phyloP scores from a whole-genome alignment of 2,797 vertebrate genomes.

The Melanotaenia boesemani region DNA sequence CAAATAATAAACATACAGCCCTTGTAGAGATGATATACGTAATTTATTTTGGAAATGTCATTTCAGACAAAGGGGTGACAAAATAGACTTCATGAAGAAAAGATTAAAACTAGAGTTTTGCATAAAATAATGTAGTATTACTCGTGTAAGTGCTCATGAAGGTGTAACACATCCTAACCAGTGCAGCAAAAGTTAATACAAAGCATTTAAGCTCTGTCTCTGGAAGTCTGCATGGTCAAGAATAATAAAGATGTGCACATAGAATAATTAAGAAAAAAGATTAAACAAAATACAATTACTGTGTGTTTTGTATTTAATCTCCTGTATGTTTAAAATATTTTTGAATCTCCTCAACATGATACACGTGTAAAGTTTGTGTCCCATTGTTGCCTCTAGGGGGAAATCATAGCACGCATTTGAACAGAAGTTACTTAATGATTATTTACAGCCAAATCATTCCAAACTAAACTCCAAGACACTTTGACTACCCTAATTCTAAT shows the following conservation, averaged over 20 bases:
- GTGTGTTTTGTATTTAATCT: not conserved
- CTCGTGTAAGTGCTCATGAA: not conserved
- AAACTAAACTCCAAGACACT: conserved; percentile 4
- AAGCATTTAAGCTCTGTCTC: not conserved
- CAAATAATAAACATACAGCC: not conserved
- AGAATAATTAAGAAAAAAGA: not conserved
- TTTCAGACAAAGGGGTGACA: too few relatives aligned
- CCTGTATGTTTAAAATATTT: not conserved
- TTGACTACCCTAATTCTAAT: not conserved
- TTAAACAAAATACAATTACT: not conserved
- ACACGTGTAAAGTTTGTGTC: not conserved
- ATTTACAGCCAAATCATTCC: conserved; percentile 4
- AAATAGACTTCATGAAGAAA: too few relatives aligned
- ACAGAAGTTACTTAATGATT: not conserved
- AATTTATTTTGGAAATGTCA: not conserved
- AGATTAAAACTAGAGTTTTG: not conserved
- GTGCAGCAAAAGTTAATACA: not conserved
- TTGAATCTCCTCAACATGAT: not conserved
- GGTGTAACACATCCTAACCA: not conserved
- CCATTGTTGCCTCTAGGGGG: conserved; percentile 61
- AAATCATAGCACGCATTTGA: conserved; percentile 35
- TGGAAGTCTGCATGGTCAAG: too few relatives aligned
- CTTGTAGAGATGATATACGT: not conserved
- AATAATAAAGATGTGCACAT: too few relatives aligned
- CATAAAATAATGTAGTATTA: not conserved